Base-by-base conservation (phyloP, 2,888 invertebrate species). In the Hipparchia semele region DNA sequence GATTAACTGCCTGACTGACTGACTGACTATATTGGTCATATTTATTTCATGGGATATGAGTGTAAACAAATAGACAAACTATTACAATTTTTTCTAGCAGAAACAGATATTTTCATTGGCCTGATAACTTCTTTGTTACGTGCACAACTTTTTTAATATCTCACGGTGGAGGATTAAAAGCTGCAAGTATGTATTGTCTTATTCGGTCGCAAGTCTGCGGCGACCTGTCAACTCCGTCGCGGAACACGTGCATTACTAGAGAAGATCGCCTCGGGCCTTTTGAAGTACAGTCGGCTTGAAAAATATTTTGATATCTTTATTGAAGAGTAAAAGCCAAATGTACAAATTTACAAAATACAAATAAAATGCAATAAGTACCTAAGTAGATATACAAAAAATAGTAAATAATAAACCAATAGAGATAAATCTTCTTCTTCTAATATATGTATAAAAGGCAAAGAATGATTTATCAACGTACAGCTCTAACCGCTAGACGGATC, bases 231-330 rank as follows among this genome's bases (percentile, higher is more conserved):
- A 73, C 80, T 73, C 69, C 74, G 77, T 77, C 76, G 74, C 62
- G 62, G 71, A 73, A 77, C 86, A 86, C 85, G 87, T 86, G 86
- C 83, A 87, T 87, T 86, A 84, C 86, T 80, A 71, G 80, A 74
- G 75, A 78, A 75, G 75, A 78, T 78, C 77, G 87, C 87, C 86
- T 68, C 78, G 76, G 78, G 87, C 87, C 78, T 66, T 84, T 75
- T 70, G 65, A 23, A 67, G 85, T 87, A 87, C 84, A 83, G 78
- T 80, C 70, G 7, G 64, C 58, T 23, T 46, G 49, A 75, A 65
- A 75, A 58, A 62, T 56, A 23, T n/a, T 39, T 23, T 54, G 54
- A 7, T n/a, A 33, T n/a, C 8, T 39, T 12, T 10, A 12, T 53
- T 53, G 12, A 53, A 12, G 12, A 53, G 12, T 53, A 53, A 53